Percentiles rank a stretch among this genome's conserved stretches.
phyloP scores from a whole-genome alignment of 2,113 vertebrate genomes.

The Etheostoma cragini region DNA sequence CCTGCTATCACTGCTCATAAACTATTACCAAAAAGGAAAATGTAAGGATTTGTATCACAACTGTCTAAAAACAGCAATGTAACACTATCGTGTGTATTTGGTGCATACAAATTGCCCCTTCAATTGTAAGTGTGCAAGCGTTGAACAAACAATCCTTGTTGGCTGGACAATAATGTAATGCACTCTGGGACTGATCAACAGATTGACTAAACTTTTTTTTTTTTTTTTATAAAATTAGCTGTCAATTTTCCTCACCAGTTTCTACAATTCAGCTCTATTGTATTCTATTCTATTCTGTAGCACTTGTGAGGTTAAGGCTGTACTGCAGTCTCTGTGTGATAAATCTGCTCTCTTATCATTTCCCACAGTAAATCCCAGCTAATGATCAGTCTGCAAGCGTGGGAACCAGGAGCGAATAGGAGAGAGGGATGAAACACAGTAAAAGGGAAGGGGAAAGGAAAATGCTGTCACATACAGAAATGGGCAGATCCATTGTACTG shows the following conservation, averaged over 20 bases:
- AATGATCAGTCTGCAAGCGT: constrained; percentile 57
- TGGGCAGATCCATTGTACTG: neutral
- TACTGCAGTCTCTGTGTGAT: constrained; percentile 45
- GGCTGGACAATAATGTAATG: neutral
- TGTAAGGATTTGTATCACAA: neutral
- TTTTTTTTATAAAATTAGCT: neutral
- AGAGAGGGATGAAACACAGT: constrained; percentile 5
- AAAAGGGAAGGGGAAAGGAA: neutral
- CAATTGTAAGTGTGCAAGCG: neutral
- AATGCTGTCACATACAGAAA: neutral
- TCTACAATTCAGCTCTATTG: constrained; percentile 1
- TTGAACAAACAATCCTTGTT: neutral
- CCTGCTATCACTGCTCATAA: neutral
- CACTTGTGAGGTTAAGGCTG: constrained; percentile 3
- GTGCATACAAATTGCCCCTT: neutral
- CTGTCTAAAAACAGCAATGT: neutral
- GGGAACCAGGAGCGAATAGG: constrained; percentile 50
- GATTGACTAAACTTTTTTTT: neutral
- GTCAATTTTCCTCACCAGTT: neutral
- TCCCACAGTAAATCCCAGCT: constrained; percentile 58
- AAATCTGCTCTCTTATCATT: constrained; percentile 54
- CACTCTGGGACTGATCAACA: neutral
- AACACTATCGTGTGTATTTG: neutral
- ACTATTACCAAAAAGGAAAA: neutral
- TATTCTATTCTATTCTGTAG: constrained; percentile 2